A percentile compares a stretch with the other conserved stretches of the same genome.
Evolutionary conservation across 2,888 invertebrate genomes (phyloP).

Genomic region (Arctia plantaginis): DNA sequence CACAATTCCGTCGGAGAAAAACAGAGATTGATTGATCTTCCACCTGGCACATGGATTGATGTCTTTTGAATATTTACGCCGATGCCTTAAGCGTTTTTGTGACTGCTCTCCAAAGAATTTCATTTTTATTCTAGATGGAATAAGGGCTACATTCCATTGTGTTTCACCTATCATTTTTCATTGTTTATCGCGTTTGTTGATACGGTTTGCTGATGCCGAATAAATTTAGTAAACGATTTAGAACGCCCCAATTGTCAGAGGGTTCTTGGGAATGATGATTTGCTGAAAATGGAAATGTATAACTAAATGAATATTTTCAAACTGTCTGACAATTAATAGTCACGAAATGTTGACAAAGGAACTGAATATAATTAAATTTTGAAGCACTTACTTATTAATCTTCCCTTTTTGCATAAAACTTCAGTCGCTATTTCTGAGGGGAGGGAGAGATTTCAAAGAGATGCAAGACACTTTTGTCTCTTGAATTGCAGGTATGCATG

Average conservation of each 20-base stretch:
- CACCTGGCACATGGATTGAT: slow-evolving; percentile 62
- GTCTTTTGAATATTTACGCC: slow-evolving; percentile 60
- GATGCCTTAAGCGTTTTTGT: slow-evolving; percentile 44
- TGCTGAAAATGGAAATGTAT: background rate
- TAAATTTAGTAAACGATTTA: slow-evolving; percentile 47
- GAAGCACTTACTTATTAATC: background rate
- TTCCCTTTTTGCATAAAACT: no score
- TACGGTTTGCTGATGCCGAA: slow-evolving; percentile 47
- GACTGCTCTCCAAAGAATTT: slow-evolving; percentile 13
- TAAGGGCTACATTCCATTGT: slow-evolving; percentile 31
- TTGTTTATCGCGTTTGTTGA: slow-evolving; percentile 48
- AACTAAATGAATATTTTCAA: background rate
- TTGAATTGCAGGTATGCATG: no score
- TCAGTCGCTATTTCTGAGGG: no score
- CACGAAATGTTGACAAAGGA: background rate
- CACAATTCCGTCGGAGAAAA: slow-evolving; percentile 52
- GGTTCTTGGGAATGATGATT: slow-evolving; percentile 34
- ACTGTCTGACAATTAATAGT: background rate
- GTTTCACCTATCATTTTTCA: slow-evolving; percentile 42
- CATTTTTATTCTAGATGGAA: slow-evolving; percentile 21
- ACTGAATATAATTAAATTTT: background rate
- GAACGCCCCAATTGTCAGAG: slow-evolving; percentile 27
- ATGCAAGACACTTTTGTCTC: no score
- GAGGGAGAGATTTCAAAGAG: no score
- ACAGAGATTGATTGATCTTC: slow-evolving; percentile 67